Conservation (phyloP, 2,888 invertebrate species). For the Drosophila borborema region DNA sequence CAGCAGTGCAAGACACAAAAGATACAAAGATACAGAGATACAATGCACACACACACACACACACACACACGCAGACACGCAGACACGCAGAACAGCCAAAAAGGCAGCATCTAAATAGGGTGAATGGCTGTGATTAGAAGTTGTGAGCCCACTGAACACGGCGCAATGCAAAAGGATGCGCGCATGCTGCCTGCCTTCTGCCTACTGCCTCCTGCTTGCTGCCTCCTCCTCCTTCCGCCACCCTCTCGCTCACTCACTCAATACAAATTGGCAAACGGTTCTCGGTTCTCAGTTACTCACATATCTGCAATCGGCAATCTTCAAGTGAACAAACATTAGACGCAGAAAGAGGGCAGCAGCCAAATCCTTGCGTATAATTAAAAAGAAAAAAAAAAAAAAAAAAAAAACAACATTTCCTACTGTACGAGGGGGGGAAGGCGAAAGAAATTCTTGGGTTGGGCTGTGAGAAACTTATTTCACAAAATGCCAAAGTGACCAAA, state of each 20-base stretch:
- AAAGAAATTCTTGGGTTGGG: background rate
- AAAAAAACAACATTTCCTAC: slow-evolving; percentile 44
- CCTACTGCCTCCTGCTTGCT: background rate
- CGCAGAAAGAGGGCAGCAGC: slow-evolving; percentile 38
- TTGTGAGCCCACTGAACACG: background rate
- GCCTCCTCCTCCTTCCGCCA: background rate
- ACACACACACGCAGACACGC: background rate
- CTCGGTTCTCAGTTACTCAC: slow-evolving; percentile 13
- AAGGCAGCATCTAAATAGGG: slow-evolving; percentile 29
- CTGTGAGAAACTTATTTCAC: slow-evolving; percentile 74
- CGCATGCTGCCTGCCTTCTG: background rate
- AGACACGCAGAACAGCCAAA: slow-evolving; percentile 4
- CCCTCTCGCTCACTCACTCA: slow-evolving; percentile 11
- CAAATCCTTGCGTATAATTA: slow-evolving; percentile 60
- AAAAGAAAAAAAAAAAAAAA: too few species aligned
- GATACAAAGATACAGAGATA: slow-evolving; percentile 21
- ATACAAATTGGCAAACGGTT: slow-evolving; percentile 57
- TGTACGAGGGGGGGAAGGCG: slow-evolving; percentile 2
- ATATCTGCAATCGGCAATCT: slow-evolving; percentile 15
- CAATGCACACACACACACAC: background rate
- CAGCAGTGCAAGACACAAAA: slow-evolving; percentile 6
- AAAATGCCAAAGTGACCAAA: slow-evolving; percentile 24
- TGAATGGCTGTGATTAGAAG: slow-evolving; percentile 52
- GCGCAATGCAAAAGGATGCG: slow-evolving; percentile 8
- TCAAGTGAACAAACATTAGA: slow-evolving; percentile 74